Evolutionary conservation across 2,797 vertebrate genomes (phyloP), one percentile per base, ranked within the genome.

Genomic region (Protosalanx chinensis): DNA sequence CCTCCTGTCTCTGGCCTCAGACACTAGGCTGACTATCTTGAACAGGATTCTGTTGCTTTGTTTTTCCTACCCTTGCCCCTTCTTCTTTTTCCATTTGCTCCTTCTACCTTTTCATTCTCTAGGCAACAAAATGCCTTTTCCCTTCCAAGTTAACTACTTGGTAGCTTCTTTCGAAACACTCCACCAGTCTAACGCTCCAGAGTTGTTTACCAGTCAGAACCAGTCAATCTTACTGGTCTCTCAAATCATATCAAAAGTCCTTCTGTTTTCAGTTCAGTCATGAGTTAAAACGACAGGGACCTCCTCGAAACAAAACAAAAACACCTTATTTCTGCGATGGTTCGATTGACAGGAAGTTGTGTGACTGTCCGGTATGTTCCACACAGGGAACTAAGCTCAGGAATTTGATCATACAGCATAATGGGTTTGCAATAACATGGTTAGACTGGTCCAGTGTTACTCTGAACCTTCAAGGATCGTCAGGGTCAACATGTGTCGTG

Each of bases 381-480:
- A 73, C 56, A 77, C 74, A 80, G 79, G 82, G 81, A 84, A 74
- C 76, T 77, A 37, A 79, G 80, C 88, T 89, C 89, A 90, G 86
- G 88, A 87, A 89, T 70, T 70, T 76, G 78, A 81, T 73, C 74
- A 74, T 75, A 74, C 10, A 81, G 73, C 79, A 83, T 82, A 67
- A 66, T 13, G 59, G 59, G 73, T 81, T 84, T 86, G 87, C 88
- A 88, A 88, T 88, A 87, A 87, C 73, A 75, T 73, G 20, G 46
- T 71, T 79, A 37, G 35, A 76, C 58, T 56, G n/a, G 57, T 59
- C 30, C 16, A 69, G 69, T 72, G 66, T 75, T 41, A 62, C 67
- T 68, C 61, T 29, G 33, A 18, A 71, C 60, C 56, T 35, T 46
- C 7, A 58, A 64, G 64, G 78, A 68, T 75, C 33, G 41, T 37